Conservation (phyloP, 2,888 invertebrate genomes). For the Heliconius charithonia region DNA sequence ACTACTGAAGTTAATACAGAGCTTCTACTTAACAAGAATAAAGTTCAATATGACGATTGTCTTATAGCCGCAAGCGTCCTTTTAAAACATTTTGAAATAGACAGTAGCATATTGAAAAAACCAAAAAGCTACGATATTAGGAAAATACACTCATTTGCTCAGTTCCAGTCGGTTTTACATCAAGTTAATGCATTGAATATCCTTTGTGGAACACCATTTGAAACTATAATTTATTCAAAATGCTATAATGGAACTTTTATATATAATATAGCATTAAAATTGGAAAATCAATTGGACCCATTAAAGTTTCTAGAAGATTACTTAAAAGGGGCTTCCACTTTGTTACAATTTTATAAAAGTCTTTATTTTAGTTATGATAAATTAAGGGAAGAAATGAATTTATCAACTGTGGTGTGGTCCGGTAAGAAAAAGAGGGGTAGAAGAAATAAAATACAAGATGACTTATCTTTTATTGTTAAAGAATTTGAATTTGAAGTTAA, state of each 20-base stretch:
- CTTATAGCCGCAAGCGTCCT: constrained; percentile 83
- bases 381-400: constrained; percentile 59
- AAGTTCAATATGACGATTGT: constrained; percentile 83
- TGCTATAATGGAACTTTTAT: constrained; percentile 90
- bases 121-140: constrained; percentile 82
- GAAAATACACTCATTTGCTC: constrained; percentile 85
- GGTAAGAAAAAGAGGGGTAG: constrained; percentile 60
- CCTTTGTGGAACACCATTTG: constrained; percentile 85
- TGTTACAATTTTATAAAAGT: constrained; percentile 70
- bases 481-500: constrained; percentile 76
- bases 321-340: constrained; percentile 67
- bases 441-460: constrained; percentile 58
- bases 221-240: constrained; percentile 83
- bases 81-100: constrained; percentile 83
- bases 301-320: constrained; percentile 80
- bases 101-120: constrained; percentile 78
- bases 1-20: constrained; percentile 48
- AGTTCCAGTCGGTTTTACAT: constrained; percentile 86
- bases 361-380: constrained; percentile 55
- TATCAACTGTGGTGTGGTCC: constrained; percentile 57
- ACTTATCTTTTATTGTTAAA: constrained; percentile 68
- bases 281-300: constrained; percentile 83
- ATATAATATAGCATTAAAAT: constrained; percentile 87
- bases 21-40: constrained; percentile 73
- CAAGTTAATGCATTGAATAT: constrained; percentile 86